A percentile compares a stretch with the other conserved stretches of the same genome.
These are phyloP conservation scores for Noctua pronuba DNA, from an alignment of 2,888 invertebrate species.

Conservation along the genomic window DNA sequence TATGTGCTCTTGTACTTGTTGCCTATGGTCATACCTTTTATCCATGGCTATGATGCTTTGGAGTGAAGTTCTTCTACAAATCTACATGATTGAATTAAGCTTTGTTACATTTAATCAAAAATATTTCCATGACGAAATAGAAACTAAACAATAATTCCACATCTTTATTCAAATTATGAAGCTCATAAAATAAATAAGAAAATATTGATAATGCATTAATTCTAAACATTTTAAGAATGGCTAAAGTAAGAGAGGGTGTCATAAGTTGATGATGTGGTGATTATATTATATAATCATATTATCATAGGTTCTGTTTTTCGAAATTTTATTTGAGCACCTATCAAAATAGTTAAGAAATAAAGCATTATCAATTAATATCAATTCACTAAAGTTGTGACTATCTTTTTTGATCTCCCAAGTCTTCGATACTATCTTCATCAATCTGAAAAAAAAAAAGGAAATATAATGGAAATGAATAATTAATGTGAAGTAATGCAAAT, in stretches of 20 bases:
- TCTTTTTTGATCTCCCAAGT: constrained; percentile 93
- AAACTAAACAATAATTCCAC: constrained; percentile 41
- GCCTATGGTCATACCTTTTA: background rate
- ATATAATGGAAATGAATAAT: background rate
- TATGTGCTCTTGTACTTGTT: background rate
- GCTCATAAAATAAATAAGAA: constrained; percentile 97
- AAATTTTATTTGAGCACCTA: constrained; percentile 1
- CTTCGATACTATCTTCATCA: constrained; percentile 97
- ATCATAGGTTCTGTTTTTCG: background rate
- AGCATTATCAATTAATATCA: constrained; percentile 70
- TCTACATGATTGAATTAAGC: background rate
- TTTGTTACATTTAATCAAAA: background rate
- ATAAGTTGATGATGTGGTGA: background rate
- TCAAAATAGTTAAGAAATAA: constrained; percentile 67
- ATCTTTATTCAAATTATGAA: constrained; percentile 88
- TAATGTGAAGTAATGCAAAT: too few relatives aligned
- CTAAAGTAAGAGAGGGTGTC: background rate
- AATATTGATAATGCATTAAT: constrained; percentile 69
- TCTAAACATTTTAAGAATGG: constrained; percentile 30
- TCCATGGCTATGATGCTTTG: background rate
- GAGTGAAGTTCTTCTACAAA: background rate
- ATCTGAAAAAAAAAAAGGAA: constrained; percentile 75
- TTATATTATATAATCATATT: background rate
- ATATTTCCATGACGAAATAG: constrained; percentile 11
- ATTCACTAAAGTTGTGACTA: constrained; percentile 64